Evolutionary conservation across 2,888 invertebrate species (phyloP).

Genomic region (Drosophila subsilvestris): DNA sequence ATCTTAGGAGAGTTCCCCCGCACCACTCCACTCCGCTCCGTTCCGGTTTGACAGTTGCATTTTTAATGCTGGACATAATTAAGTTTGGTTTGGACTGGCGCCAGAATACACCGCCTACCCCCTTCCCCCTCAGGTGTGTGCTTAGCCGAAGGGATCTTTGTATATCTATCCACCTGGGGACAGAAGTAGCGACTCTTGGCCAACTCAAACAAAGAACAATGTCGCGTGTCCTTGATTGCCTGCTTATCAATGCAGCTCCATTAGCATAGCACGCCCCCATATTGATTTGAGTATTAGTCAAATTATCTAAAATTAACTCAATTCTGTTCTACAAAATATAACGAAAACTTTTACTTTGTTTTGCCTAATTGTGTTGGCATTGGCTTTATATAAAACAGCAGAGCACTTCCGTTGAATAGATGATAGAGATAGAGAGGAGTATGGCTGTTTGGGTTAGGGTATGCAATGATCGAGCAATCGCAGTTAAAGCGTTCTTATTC

Average conservation of each 20-base stretch:
- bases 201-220: background rate
- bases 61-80: conserved; percentile 76
- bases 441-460: no score
- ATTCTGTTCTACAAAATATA: background rate
- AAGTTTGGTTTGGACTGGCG: conserved; percentile 68
- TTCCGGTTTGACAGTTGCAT: conserved; percentile 75
- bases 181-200: background rate
- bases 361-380: no score
- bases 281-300: background rate
- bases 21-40: conserved; percentile 39
- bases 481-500: no score
- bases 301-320: background rate
- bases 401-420: no score
- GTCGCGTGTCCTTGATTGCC: background rate
- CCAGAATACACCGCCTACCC: conserved; percentile 38
- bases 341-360: no score
- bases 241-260: background rate
- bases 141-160: background rate
- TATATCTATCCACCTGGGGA: background rate
- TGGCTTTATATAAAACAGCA: no score
- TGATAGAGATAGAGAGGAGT: no score
- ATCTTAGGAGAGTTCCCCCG: background rate
- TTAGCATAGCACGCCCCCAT: background rate
- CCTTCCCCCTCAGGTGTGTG: conserved; percentile 9
- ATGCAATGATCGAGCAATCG: no score